Evolutionary conservation across 2,888 invertebrate genomes (phyloP).

Genomic region (Nebria brevicollis): DNA sequence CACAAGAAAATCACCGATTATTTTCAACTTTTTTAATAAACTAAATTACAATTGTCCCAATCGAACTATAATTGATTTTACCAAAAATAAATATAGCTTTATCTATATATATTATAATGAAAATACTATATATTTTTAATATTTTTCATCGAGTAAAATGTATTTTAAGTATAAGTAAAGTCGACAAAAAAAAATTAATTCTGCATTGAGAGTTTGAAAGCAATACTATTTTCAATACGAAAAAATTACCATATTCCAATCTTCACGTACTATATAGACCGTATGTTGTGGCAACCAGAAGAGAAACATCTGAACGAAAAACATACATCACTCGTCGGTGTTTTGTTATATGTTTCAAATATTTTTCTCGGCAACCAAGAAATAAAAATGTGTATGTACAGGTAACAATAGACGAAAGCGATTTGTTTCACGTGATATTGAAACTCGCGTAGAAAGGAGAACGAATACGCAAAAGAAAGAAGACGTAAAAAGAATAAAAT

Average conservation of each 20-base stretch:
- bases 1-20: too few species aligned
- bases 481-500: background rate
- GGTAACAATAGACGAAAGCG: conserved; percentile 16
- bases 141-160: too few species aligned
- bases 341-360: conserved; percentile 11
- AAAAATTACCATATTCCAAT: background rate
- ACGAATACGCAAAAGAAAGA: background rate
- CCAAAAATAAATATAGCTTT: too few species aligned
- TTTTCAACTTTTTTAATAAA: too few species aligned
- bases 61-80: too few species aligned
- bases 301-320: background rate
- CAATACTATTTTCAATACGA: background rate
- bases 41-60: too few species aligned
- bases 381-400: background rate
- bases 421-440: conserved; percentile 21
- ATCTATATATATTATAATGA: too few species aligned
- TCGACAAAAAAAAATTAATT: background rate
- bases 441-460: background rate
- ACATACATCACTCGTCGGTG: background rate
- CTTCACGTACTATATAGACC: background rate
- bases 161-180: background rate
- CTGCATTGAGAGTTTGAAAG: background rate
- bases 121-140: too few species aligned
- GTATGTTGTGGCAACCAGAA: background rate
- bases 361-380: background rate